Evolutionary conservation across 2,113 vertebrate species (phyloP), one percentile per base, ranked within the genome.

Genomic region (Potamarius usumacintae): DNA sequence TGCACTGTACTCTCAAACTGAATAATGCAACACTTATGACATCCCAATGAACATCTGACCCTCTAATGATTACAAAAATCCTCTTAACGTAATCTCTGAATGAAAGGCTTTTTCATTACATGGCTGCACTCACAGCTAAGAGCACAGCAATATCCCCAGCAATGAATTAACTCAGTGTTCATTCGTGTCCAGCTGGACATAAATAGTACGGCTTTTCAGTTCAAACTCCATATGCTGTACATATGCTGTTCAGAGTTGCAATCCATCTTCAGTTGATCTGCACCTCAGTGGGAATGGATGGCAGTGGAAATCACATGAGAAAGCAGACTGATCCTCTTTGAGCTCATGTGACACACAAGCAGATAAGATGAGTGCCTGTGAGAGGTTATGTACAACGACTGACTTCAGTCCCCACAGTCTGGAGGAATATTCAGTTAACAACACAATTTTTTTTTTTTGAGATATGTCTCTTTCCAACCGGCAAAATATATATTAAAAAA

Each of bases 71-170:
- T 27, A 65, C 77, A 62, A n/a, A 57, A 86, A 83, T 57, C 82
- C 57, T 60, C 83, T 86, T 86, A 85, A 48, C 15, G n/a, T 88
- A 88, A 88, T 88, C 83, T 65, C 62, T 55, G 65, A 85, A 22
- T 67, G 69, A 84, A 65, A 53, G 67, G 83, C 76, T 69, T 72
- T 88, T 81, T 84, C 72, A 85, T 79, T 85, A 20, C 67, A 80
- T 48, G 83, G 53, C 30, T 74, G 55, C 5, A 3, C 74, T 71
- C 25, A 69, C 76, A 55, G 82, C 63, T 84, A 84, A 84, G 50
- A 22, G 82, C 48, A 22, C 62, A 67, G 62, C 34, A 17, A 67
- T 18, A 52, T n/a, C 81, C 60, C 62, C 4, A 11, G 62, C 20
- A 62, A 30, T 67, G 82, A 84, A 84, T 84, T 52, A 48, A 53